Evolutionary conservation across 2,888 invertebrate species (phyloP).

Genomic region (Xylocampa areola): DNA sequence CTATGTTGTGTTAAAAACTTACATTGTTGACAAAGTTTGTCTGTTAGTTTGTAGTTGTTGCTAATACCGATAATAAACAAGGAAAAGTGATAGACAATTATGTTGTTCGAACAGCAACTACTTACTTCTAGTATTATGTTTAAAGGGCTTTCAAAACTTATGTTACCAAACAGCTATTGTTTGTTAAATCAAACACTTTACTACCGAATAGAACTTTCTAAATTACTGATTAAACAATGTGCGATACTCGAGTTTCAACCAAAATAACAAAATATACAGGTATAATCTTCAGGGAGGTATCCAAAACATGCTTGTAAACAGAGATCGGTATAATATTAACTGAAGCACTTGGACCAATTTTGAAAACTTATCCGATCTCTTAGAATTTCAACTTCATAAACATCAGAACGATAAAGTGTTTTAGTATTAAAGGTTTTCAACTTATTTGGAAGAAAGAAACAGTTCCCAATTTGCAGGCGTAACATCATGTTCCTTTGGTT

Average conservation of each 20-base stretch:
- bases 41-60: no score
- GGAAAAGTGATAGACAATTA: no score
- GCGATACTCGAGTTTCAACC: conserved; percentile 3
- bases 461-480: conserved; percentile 2
- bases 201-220: conserved; percentile 15
- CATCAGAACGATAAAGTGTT: conserved; percentile 35
- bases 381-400: conserved; percentile 46
- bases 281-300: conserved; percentile 9
- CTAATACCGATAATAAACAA: no score
- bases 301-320: conserved; percentile 3
- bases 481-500: conserved; percentile 5
- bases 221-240: conserved; percentile 14
- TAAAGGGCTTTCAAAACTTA: neutral
- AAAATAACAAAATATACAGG: conserved; percentile 22
- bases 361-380: conserved; percentile 30
- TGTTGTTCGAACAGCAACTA: no score
- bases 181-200: conserved; percentile 15
- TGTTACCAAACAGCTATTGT: neutral
- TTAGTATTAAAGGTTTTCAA: conserved; percentile 28
- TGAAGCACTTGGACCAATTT: conserved; percentile 28
- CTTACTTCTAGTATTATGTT: no score
- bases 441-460: conserved; percentile 21
- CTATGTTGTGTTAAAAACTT: no score
- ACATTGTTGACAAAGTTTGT: no score
- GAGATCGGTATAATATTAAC: conserved; percentile 31